Base-by-base conservation (phyloP, 2,888 invertebrate species). In the Eilema griseolum region DNA sequence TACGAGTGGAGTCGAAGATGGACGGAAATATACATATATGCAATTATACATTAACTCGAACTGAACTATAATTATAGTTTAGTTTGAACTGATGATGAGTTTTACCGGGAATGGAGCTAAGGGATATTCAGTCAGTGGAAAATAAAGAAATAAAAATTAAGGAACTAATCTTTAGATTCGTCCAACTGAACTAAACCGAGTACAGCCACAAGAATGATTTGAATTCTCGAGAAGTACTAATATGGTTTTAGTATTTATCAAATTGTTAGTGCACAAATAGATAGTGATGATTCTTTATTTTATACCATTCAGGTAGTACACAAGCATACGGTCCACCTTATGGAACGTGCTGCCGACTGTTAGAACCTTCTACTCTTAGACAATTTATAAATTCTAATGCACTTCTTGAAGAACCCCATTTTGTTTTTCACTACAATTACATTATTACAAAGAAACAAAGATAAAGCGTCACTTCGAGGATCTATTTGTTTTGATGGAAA, bases 1-100 rank as follows among this genome's bases (percentile, higher is more conserved):
- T 66, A 66, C 66, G 24, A 57, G 16, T 16, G n/a, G n/a, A 60
- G 31, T 16, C 41, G 26, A n/a, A 12, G 56, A 33, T 28, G n/a
- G 23, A 11, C 14, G 14, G 24, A 8, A 37, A 37, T 66, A 33
- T 57, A 65, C 23, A 33, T 23, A n/a, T n/a, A 46, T 52, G n/a
- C 64, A 62, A 23, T 62, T 10, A 24, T 62, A 37, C 16, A 3
- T n/a, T 62, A 23, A 11, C 24, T 24, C 14, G n/a, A 59, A 16
- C 14, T 23, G 24, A 59, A 59, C 14, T 24, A 24, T 24, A 23
- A 24, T 59, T 59, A 59, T 52, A 52, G 52, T n/a, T 46, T 46
- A 20, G 46, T 46, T 52, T n/a, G n/a, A n/a, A 10, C n/a, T 52
- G 52, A 52, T 52, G 52, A 20, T 20, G 20, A 52, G n/a, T 20